Conservation (phyloP, 2,113 vertebrate species). For the Eidolon helvum region DNA sequence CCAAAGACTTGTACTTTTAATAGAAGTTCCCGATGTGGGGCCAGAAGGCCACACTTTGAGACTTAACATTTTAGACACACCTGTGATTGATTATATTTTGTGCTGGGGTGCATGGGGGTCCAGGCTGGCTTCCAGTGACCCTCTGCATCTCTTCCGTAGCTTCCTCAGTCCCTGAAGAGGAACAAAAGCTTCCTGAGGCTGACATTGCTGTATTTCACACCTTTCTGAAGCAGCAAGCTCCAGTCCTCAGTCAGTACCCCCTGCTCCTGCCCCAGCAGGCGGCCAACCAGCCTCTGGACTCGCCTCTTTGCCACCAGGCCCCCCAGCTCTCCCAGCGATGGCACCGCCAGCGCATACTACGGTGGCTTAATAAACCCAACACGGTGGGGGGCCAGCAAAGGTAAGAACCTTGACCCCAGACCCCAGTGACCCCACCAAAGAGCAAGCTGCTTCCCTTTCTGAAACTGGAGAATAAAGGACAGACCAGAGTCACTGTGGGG, state of each 20-base stretch:
- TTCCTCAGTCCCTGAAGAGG: conserved; percentile 21
- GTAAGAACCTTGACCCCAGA: neutral
- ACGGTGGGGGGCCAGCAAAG: conserved; percentile 6
- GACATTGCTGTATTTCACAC: conserved; percentile 69
- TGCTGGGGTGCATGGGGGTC: neutral
- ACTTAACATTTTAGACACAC: neutral
- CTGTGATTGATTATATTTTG: neutral
- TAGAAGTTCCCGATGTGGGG: neutral
- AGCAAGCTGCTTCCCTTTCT: neutral
- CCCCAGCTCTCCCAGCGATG: conserved; percentile 63
- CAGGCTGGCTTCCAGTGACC: neutral
- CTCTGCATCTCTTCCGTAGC: neutral
- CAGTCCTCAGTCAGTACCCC: conserved; percentile 85
- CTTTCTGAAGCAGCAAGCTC: conserved; percentile 85
- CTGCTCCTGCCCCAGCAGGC: conserved; percentile 89
- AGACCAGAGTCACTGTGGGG: neutral
- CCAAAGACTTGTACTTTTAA: neutral
- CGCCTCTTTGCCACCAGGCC: conserved; percentile 83
- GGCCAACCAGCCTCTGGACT: conserved; percentile 82
- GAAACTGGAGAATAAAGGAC: neutral
- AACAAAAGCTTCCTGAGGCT: neutral
- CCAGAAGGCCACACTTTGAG: neutral
- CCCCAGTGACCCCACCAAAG: neutral
- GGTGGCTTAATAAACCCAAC: conserved; percentile 84
- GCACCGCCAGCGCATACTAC: conserved; percentile 63